Evolutionary conservation across 2,113 vertebrate genomes (phyloP).

Genomic region (Psilopsiagon aurifrons): DNA sequence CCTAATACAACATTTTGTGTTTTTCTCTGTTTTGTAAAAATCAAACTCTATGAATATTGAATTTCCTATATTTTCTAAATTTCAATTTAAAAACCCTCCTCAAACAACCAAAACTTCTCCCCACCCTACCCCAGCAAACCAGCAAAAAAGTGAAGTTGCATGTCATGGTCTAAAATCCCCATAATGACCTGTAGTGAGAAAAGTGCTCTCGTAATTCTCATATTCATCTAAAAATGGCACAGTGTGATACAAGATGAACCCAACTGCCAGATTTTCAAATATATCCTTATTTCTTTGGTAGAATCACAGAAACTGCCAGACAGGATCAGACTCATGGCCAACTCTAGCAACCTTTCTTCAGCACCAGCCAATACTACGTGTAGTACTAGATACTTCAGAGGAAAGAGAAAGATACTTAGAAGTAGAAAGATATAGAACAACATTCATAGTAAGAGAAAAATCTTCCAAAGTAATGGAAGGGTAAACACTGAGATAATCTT

Average conservation of each 20-base stretch:
- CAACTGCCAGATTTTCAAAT: neutral
- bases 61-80: neutral
- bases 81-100: neutral
- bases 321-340: neutral
- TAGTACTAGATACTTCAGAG: neutral
- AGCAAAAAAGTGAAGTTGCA: neutral
- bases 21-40: neutral
- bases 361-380: rapidly evolving
- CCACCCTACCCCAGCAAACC: neutral
- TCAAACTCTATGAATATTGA: neutral
- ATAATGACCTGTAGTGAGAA: neutral
- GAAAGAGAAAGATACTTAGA: neutral
- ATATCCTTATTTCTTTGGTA: neutral
- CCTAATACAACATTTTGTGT: neutral
- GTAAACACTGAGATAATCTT: neutral
- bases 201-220: neutral
- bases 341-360: neutral
- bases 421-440: neutral
- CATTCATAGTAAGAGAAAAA: neutral
- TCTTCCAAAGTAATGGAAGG: neutral
- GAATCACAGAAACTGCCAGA: neutral
- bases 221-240: neutral
- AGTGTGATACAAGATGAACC: neutral
- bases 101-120: neutral
- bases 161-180: neutral